Evolutionary conservation across 2,888 invertebrate genomes (phyloP).

Genomic region (Sepioteuthis lessoniana): DNA sequence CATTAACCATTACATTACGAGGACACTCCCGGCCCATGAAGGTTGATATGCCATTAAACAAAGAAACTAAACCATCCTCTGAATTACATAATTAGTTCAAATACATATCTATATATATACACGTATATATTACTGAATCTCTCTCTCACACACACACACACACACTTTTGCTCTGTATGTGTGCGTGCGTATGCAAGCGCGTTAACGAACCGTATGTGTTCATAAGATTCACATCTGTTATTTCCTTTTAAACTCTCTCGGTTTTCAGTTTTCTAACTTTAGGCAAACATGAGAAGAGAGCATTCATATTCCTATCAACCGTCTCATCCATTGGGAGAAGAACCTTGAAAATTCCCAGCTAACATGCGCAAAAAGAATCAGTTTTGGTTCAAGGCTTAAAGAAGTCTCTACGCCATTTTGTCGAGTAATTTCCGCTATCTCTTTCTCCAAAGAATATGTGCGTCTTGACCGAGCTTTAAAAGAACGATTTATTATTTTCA

Average conservation of each 20-base stretch:
- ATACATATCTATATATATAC: neutral
- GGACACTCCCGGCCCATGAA: too few species aligned
- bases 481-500: constrained; percentile 78
- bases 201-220: neutral
- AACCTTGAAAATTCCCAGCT: neutral
- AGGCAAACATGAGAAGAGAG: neutral
- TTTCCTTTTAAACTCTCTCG: neutral
- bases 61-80: too few species aligned
- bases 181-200: neutral
- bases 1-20: too few species aligned
- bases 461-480: neutral
- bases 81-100: neutral
- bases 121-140: neutral
- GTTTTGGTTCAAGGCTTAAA: neutral
- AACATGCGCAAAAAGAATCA: neutral
- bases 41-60: too few species aligned
- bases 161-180: neutral
- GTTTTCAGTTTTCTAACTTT: neutral
- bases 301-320: neutral
- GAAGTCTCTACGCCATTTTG: neutral
- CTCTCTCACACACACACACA: too few species aligned
- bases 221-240: neutral
- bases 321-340: neutral
- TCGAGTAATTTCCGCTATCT: neutral
- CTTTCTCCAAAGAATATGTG: neutral